These are phyloP conservation scores for Hemitrygon akajei DNA, from an alignment of 2,797 vertebrate genomes.

Conservation along the genomic window DNA sequence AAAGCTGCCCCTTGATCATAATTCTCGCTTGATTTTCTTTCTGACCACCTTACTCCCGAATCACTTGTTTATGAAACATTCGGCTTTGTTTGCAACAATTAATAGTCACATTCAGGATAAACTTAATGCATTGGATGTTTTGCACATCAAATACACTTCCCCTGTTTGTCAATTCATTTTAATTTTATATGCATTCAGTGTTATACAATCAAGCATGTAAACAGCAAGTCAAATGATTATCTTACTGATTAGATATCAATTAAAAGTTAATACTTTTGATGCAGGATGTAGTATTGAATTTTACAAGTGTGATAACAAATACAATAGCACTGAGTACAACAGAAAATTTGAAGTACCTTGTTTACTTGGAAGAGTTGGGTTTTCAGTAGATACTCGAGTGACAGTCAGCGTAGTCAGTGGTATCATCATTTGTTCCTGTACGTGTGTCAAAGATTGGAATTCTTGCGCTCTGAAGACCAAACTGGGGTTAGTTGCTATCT, in stretches of 20 bases:
- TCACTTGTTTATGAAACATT: not conserved
- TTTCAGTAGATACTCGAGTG: not conserved
- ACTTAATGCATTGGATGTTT: not conserved
- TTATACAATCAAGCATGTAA: not conserved
- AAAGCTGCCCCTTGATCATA: not conserved
- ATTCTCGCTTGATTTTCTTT: not conserved
- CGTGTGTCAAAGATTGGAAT: not conserved
- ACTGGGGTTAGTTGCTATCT: slow-evolving; percentile 61
- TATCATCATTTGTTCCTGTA: not conserved
- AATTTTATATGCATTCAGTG: not conserved
- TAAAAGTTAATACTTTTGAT: not conserved
- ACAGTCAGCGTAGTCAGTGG: slow-evolving; percentile 8
- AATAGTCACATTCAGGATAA: not conserved
- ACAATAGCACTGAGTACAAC: not conserved
- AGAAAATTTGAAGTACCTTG: slow-evolving; percentile 27
- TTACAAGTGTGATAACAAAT: not conserved
- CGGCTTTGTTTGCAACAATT: not conserved
- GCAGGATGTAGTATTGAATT: not conserved
- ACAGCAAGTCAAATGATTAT: not conserved
- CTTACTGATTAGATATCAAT: too few relatives aligned
- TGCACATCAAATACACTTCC: not conserved
- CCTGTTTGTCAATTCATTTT: not conserved
- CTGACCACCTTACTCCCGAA: not conserved
- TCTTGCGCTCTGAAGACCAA: not conserved
- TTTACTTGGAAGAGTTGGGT: not conserved